These are phyloP conservation scores for Caloenas nicobarica DNA, from an alignment of 2,113 vertebrate genomes.

Conservation along the genomic window DNA sequence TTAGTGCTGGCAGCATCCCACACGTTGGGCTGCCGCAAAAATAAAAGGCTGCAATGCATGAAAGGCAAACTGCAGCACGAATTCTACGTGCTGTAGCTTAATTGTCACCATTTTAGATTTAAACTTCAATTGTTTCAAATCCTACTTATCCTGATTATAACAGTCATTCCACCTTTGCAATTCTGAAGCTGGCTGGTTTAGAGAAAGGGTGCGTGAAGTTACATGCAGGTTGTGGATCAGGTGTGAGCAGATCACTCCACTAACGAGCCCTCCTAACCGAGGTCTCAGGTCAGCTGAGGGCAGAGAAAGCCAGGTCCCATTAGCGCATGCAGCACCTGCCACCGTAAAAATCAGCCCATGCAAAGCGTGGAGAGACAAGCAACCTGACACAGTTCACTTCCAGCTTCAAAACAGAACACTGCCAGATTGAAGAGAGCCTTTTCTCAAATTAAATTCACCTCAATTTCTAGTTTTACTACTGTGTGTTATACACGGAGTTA, in stretches of 20 bases:
- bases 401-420: constrained; percentile 46
- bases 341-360: not conserved
- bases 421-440: not conserved
- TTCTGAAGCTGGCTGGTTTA: not conserved
- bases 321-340: not conserved
- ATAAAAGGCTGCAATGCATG: not conserved
- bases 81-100: not conserved
- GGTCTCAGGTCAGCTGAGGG: not conserved
- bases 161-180: not conserved
- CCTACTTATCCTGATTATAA: not conserved
- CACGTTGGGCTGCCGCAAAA: not conserved
- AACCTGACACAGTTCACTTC: not conserved
- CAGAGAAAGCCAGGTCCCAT: not conserved
- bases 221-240: constrained; percentile 36
- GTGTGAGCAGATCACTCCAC: not conserved
- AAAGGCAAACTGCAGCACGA: not conserved
- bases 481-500: not conserved
- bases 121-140: constrained; percentile 67
- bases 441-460: not conserved
- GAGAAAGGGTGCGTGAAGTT: not conserved
- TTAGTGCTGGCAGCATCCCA: not conserved
- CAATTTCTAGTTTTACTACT: not conserved
- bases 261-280: not conserved
- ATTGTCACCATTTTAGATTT: constrained; percentile 51
- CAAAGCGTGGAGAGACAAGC: not conserved